Evolutionary conservation across 2,113 vertebrate species (phyloP).

Genomic region (Albula glossodonta): DNA sequence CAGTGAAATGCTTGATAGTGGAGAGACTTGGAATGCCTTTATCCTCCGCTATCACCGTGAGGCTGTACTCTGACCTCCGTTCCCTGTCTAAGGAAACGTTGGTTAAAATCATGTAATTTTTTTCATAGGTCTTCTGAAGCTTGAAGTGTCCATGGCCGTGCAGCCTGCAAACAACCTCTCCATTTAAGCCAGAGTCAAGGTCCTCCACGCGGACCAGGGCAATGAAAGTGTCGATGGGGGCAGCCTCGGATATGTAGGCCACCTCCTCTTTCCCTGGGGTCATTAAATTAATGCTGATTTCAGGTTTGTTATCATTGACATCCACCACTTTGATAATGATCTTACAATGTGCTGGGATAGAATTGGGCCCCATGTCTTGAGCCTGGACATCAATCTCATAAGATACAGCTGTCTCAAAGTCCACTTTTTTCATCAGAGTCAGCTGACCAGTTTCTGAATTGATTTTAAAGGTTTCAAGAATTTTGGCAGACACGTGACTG

Average conservation of each 20-base stretch:
- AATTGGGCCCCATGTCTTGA: slow-evolving; percentile 94
- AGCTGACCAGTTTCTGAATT: slow-evolving; percentile 87
- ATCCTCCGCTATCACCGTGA: slow-evolving; percentile 95
- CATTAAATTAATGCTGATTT: slow-evolving; percentile 95
- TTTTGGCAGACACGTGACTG: slow-evolving; percentile 88
- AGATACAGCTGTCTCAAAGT: slow-evolving; percentile 84
- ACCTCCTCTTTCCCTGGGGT: slow-evolving; percentile 88
- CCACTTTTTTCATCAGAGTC: slow-evolving; percentile 88
- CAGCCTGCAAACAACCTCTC: slow-evolving; percentile 86
- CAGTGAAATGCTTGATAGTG: slow-evolving; percentile 92
- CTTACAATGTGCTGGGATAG: slow-evolving; percentile 95
- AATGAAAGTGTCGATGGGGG: slow-evolving; percentile 87
- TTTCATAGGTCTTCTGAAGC: slow-evolving; percentile 92
- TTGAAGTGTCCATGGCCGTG: slow-evolving; percentile 94
- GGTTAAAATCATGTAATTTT: slow-evolving; percentile 95
- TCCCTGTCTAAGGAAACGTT: slow-evolving; percentile 92
- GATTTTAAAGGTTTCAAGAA: slow-evolving; percentile 88
- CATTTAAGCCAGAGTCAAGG: slow-evolving; percentile 87
- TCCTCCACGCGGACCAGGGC: slow-evolving; percentile 93
- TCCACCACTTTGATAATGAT: slow-evolving; percentile 93
- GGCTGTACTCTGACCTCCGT: slow-evolving; percentile 91
- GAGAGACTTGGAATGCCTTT: slow-evolving; percentile 87
- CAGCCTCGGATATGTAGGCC: slow-evolving; percentile 89
- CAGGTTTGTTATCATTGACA: slow-evolving; percentile 95
- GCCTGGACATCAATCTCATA: slow-evolving; percentile 95